Conservation (phyloP, 1,140 invertebrate species). For the Potamilus streckersoni region DNA sequence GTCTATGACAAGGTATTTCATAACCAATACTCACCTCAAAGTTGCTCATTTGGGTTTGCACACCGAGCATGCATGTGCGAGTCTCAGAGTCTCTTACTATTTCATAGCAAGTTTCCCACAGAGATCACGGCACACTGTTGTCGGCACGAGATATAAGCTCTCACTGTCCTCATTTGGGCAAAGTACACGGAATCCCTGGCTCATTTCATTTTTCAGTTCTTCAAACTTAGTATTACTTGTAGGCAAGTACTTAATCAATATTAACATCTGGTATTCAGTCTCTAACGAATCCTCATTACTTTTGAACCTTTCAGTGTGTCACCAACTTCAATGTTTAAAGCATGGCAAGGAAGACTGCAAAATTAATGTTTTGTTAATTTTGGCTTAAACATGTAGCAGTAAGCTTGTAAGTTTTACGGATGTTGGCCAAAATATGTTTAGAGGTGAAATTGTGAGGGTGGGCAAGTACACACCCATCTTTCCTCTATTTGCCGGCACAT, state of each 20-base stretch:
- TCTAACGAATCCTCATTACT: slow-evolving; percentile 13
- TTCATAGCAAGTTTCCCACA: slow-evolving; percentile 13
- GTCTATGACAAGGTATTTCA: not conserved
- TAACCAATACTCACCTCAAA: slow-evolving; percentile 15
- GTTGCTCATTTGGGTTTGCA: slow-evolving; percentile 2
- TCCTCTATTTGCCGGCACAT: too few species aligned
- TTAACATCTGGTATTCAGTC: slow-evolving; percentile 7
- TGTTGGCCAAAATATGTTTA: too few species aligned
- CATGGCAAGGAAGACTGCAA: not conserved
- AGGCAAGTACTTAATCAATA: slow-evolving; percentile 15
- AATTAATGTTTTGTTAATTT: too few species aligned
- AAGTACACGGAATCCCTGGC: not conserved
- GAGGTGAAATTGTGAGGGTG: too few species aligned
- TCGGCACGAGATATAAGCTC: slow-evolving; percentile 4
- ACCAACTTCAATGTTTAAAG: slow-evolving; percentile 7
- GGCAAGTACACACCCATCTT: too few species aligned
- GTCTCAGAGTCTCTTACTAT: slow-evolving; percentile 6
- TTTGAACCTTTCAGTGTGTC: slow-evolving; percentile 14
- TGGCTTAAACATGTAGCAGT: too few species aligned
- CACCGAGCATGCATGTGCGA: slow-evolving; percentile 10
- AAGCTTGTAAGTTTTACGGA: too few species aligned
- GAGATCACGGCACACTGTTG: slow-evolving; percentile 2
- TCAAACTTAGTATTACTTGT: slow-evolving; percentile 2
- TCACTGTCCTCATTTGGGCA: slow-evolving; percentile 16
- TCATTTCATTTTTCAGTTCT: slow-evolving; percentile 13